Percentiles rank a stretch among this genome's conserved stretches.
Conservation (phyloP, 2,113 vertebrate genomes). For the Petrocephalus microphthalmus region DNA sequence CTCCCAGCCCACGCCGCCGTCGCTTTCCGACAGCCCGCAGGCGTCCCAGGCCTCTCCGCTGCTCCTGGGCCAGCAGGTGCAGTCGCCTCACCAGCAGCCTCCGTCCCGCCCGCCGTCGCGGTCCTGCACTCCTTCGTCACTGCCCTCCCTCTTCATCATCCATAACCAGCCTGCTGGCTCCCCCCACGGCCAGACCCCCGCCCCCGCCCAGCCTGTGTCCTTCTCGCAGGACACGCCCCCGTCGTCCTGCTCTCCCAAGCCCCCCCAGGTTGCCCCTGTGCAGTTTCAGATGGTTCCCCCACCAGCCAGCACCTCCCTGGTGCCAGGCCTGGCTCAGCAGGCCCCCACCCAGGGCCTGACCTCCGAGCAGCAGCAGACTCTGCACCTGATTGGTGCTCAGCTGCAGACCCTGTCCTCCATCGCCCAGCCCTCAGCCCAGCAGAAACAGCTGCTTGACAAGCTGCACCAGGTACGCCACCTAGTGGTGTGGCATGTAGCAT, state of each 20-base stretch:
- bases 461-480: constrained; percentile 73
- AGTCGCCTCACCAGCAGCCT: constrained; percentile 66
- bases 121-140: constrained; percentile 69
- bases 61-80: constrained; percentile 71
- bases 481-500: not conserved
- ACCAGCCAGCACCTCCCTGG: constrained; percentile 35
- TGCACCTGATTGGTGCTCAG: constrained; percentile 71
- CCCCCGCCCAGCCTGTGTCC: constrained; percentile 48
- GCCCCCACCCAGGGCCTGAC: constrained; percentile 59
- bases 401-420: constrained; percentile 70
- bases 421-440: constrained; percentile 62
- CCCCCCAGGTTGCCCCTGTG: constrained; percentile 46
- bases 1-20: constrained; percentile 44
- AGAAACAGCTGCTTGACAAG: constrained; percentile 78
- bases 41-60: constrained; percentile 68
- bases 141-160: constrained; percentile 70
- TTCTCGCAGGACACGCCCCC: constrained; percentile 55
- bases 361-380: constrained; percentile 70
- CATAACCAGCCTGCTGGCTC: constrained; percentile 66
- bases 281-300: constrained; percentile 66
- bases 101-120: constrained; percentile 68
- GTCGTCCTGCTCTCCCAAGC: constrained; percentile 60
- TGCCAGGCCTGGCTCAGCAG: constrained; percentile 56
- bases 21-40: constrained; percentile 59
- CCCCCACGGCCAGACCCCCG: constrained; percentile 53